A percentile compares a stretch with the other conserved stretches of the same genome.
Evolutionary conservation across 2,797 vertebrate genomes (phyloP).

Genomic region (Acipenser oxyrinchus): DNA sequence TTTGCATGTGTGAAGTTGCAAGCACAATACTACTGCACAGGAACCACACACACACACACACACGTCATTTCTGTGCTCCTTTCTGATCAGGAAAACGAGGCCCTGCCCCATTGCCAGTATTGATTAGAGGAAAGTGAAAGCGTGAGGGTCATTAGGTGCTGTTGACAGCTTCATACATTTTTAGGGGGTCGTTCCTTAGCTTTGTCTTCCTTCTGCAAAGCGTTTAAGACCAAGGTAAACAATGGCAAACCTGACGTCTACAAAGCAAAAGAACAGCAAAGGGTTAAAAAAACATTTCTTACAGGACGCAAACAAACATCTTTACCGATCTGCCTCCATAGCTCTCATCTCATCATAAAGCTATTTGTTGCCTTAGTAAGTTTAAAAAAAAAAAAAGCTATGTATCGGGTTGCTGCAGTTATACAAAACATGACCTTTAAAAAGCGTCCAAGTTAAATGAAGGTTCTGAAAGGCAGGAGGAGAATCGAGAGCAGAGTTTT

Average conservation of each 20-base stretch:
- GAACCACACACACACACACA: background rate
- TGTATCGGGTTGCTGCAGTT: too few relatives aligned
- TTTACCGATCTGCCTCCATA: too few relatives aligned
- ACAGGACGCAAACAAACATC: too few relatives aligned
- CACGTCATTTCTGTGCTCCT: background rate
- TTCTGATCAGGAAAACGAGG: constrained; percentile 3
- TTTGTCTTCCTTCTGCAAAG: constrained; percentile 87
- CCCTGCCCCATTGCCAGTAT: constrained; percentile 21
- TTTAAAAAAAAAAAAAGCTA: too few relatives aligned
- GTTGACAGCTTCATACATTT: constrained; percentile 76
- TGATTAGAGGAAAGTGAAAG: constrained; percentile 24
- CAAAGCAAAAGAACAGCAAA: too few relatives aligned
- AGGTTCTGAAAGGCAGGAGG: too few relatives aligned
- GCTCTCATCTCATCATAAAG: too few relatives aligned
- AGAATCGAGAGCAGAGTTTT: background rate
- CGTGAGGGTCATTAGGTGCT: constrained; percentile 29
- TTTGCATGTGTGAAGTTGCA: constrained; percentile 12
- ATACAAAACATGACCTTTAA: too few relatives aligned
- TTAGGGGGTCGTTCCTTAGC: constrained; percentile 83
- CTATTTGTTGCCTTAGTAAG: too few relatives aligned
- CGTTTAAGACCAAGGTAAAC: constrained; percentile 53
- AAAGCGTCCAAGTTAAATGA: too few relatives aligned
- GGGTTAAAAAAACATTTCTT: too few relatives aligned
- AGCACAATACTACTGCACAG: constrained; percentile 14
- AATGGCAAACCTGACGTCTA: too few relatives aligned